These are phyloP conservation scores for Caranx melampygus DNA, from an alignment of 2,113 vertebrate genomes.

Conservation along the genomic window DNA sequence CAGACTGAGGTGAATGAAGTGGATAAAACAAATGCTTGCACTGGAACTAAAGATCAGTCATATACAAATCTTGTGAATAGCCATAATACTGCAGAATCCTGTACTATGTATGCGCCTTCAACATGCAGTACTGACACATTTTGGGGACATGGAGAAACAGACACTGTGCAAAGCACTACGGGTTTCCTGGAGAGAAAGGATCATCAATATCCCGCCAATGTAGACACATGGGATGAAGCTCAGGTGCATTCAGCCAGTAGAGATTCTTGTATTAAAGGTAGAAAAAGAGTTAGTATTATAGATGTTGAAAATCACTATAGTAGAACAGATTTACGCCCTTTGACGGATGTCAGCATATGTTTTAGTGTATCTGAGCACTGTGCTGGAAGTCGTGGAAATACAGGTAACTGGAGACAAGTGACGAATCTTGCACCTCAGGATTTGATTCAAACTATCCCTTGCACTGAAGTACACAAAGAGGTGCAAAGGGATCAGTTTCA, in stretches of 20 bases:
- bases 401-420: constrained; percentile 6
- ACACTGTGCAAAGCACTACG: background rate
- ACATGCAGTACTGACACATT: background rate
- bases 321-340: background rate
- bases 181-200: constrained; percentile 3
- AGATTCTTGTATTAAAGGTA: background rate
- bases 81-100: background rate
- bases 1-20: constrained; percentile 5
- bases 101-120: background rate
- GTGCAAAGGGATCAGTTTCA: constrained; percentile 9
- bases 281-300: background rate
- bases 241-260: background rate
- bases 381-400: background rate
- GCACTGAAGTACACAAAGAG: constrained; percentile 17
- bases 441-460: background rate
- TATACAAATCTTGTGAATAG: background rate
- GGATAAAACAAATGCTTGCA: background rate
- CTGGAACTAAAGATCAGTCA: background rate
- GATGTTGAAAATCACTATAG: background rate
- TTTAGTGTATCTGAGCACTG: background rate
- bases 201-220: background rate
- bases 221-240: constrained; percentile 3
- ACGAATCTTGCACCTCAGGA: background rate
- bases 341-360: background rate
- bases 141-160: background rate